These are phyloP conservation scores for Pipra filicauda DNA, from an alignment of 2,113 vertebrate genomes.

Conservation along the genomic window DNA sequence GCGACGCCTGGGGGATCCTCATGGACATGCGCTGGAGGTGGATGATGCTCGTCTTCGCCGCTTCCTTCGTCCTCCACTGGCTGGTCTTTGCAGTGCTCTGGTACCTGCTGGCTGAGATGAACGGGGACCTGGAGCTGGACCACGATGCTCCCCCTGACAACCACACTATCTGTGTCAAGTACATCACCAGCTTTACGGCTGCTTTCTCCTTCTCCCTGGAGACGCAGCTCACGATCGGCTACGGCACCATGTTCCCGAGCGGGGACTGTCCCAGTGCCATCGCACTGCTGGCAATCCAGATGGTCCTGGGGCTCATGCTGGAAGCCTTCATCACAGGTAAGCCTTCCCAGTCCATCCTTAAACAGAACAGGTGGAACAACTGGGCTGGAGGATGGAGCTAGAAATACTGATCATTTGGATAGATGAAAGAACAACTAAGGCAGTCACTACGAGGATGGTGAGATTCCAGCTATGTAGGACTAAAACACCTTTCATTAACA, in stretches of 20 bases:
- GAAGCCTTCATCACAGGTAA: conserved; percentile 98
- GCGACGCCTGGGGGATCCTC: conserved; percentile 92
- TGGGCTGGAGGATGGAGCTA: not conserved
- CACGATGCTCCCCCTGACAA: conserved; percentile 89
- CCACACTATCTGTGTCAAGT: conserved; percentile 94
- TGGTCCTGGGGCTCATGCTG: conserved; percentile 96
- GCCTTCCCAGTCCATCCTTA: not conserved
- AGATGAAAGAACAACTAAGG: not conserved
- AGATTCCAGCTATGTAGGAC: not conserved
- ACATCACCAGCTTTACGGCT: conserved; percentile 94
- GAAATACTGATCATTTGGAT: not conserved
- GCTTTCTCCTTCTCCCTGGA: conserved; percentile 98
- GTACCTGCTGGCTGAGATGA: conserved; percentile 93
- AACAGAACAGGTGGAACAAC: not conserved
- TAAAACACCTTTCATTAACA: not conserved
- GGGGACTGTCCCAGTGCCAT: conserved; percentile 94
- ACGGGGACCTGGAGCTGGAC: conserved; percentile 92
- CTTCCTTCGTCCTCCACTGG: conserved; percentile 94
- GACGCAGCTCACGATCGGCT: conserved; percentile 97
- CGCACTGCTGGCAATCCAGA: conserved; percentile 92
- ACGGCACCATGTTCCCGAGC: conserved; percentile 97
- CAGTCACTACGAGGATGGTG: not conserved
- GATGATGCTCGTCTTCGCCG: conserved; percentile 92
- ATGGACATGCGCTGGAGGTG: conserved; percentile 96
- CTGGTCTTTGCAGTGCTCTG: conserved; percentile 94